Percentiles rank a stretch among this genome's conserved stretches.
These are phyloP conservation scores for Clarias batrachus DNA, from an alignment of 2,113 vertebrate species.

Conservation along the genomic window DNA sequence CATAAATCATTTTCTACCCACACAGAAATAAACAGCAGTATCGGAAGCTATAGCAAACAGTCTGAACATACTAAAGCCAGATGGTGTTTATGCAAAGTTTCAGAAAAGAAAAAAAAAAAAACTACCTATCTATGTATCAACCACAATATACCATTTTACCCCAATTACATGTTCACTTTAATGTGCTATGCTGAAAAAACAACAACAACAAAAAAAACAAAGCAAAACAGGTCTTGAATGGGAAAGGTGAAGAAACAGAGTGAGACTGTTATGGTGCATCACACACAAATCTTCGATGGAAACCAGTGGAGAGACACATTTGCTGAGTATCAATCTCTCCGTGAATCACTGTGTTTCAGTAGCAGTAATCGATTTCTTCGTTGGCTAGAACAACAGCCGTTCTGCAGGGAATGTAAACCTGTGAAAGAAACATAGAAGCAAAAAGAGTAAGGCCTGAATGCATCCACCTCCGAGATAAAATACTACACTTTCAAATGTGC, in stretches of 20 bases:
- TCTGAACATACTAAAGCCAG: background rate
- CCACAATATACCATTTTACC: background rate
- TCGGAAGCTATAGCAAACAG: conserved; percentile 2
- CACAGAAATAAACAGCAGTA: conserved; percentile 6
- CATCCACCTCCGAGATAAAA: conserved; percentile 11
- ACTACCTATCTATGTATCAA: background rate
- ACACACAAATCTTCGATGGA: conserved; percentile 10
- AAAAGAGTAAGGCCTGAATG: conserved; percentile 7
- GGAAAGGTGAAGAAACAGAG: conserved; percentile 24
- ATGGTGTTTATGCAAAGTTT: conserved; percentile 3
- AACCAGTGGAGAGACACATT: conserved; percentile 40
- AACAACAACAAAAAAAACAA: background rate
- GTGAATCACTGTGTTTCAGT: conserved; percentile 69
- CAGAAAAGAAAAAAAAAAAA: background rate
- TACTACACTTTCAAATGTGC: background rate
- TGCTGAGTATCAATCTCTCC: conserved; percentile 55
- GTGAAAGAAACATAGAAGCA: conserved; percentile 48
- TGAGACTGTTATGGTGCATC: background rate
- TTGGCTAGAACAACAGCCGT: conserved; percentile 77
- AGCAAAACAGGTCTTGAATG: background rate
- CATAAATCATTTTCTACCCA: too few species aligned
- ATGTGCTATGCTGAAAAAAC: background rate
- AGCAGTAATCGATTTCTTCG: conserved; percentile 75
- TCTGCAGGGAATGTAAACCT: conserved; percentile 81
- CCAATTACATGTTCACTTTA: background rate